Conservation (phyloP, 30 jellyfish, hydroid and myxozoan genomes). For the Catostylus mosaicus region DNA sequence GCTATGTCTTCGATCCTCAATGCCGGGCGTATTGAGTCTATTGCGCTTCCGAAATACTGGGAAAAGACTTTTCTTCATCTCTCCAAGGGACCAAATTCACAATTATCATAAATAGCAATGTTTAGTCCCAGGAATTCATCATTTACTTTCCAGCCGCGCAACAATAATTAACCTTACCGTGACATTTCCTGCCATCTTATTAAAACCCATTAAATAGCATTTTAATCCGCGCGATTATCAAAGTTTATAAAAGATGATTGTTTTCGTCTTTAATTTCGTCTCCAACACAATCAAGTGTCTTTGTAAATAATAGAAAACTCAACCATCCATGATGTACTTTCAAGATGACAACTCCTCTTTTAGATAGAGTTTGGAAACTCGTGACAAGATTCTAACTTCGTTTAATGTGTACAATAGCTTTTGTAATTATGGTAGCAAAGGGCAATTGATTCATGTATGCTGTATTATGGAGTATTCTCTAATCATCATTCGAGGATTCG, state of each 20-base stretch:
- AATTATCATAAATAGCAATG: too few relatives aligned
- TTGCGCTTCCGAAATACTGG: slow-evolving; percentile 28
- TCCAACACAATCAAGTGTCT: background rate
- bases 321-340: too few relatives aligned
- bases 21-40: background rate
- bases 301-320: background rate
- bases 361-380: too few relatives aligned
- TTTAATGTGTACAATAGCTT: too few relatives aligned
- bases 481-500: too few relatives aligned
- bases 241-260: background rate
- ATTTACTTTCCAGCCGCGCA: background rate
- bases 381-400: too few relatives aligned
- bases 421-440: too few relatives aligned
- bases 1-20: background rate
- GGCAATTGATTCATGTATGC: too few relatives aligned
- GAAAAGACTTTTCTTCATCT: slow-evolving; percentile 16
- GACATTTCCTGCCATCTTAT: background rate
- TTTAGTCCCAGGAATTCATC: background rate
- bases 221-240: slow-evolving; percentile 13
- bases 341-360: too few relatives aligned
- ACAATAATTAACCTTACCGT: background rate
- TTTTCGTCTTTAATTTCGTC: background rate
- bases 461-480: too few relatives aligned
- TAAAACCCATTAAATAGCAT: background rate
- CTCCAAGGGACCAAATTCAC: background rate